phyloP scores from a whole-genome alignment of 2,888 invertebrate species.

The Halocaridina rubra region DNA sequence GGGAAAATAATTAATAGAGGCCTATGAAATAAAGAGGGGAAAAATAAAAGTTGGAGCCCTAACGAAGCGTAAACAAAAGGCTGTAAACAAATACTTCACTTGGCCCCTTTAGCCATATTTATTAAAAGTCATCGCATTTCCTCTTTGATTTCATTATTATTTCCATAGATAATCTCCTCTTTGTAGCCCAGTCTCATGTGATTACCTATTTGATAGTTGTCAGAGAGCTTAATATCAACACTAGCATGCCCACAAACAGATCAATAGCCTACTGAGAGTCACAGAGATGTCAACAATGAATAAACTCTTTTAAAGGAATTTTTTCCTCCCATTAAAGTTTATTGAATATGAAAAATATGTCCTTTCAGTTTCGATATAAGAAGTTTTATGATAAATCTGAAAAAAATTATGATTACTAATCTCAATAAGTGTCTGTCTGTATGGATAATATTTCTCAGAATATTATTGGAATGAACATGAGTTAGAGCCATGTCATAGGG shows the following conservation, averaged over 20 bases:
- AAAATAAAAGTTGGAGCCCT: not conserved
- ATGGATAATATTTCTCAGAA: not conserved
- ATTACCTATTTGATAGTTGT: conserved; percentile 31
- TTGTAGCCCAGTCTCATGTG: no score
- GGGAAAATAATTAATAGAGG: no score
- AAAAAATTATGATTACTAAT: no score
- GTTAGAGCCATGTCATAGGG: not conserved
- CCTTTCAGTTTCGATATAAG: no score
- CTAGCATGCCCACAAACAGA: conserved; percentile 16
- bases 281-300: conserved; percentile 40
- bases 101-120: not conserved
- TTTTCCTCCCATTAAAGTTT: not conserved
- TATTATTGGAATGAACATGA: not conserved
- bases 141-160: no score
- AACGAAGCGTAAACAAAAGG: not conserved
- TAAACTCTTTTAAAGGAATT: conserved; percentile 26
- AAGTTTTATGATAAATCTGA: no score
- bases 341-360: no score
- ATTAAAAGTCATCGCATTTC: not conserved
- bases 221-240: not conserved
- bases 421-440: no score
- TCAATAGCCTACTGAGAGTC: conserved; percentile 44
- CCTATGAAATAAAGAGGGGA: no score
- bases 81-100: no score
- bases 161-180: no score